A percentile compares a stretch with the other conserved stretches of the same genome.
These are phyloP conservation scores for Rhodeus uyekii DNA, from an alignment of 2,797 vertebrate species.

Conservation along the genomic window DNA sequence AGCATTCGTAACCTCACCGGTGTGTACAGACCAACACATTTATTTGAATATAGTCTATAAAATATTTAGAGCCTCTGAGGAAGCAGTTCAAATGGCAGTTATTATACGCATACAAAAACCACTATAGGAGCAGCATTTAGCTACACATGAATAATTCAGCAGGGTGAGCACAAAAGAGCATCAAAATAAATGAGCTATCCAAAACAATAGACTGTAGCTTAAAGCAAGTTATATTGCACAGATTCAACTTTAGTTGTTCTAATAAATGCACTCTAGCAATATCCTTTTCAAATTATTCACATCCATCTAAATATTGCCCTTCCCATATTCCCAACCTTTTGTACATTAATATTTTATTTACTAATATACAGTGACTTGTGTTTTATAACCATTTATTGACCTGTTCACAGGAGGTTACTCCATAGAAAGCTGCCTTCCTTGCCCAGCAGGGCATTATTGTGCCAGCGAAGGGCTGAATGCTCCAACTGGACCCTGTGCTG, in stretches of 20 bases:
- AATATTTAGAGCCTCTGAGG: background rate
- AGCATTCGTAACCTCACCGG: conserved; percentile 82
- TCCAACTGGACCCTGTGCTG: conserved; percentile 79
- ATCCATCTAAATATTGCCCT: background rate
- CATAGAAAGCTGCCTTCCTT: conserved; percentile 81
- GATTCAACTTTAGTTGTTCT: background rate
- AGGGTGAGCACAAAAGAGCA: background rate
- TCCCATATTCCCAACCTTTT: background rate
- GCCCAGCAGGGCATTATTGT: conserved; percentile 86
- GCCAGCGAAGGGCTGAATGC: conserved; percentile 73
- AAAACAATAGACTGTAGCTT: background rate
- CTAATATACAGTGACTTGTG: background rate
- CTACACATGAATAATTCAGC: conserved; percentile 5
- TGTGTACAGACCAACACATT: conserved; percentile 58
- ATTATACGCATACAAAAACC: background rate
- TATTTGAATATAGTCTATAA: background rate
- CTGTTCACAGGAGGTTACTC: conserved; percentile 79
- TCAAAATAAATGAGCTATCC: background rate
- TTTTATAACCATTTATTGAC: conserved; percentile 13
- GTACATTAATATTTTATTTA: conserved; percentile 13
- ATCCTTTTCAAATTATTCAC: conserved; percentile 25
- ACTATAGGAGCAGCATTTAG: background rate
- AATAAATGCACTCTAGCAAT: conserved; percentile 3
- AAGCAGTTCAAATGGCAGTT: background rate
- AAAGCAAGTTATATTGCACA: background rate